Evolutionary conservation across 2,888 invertebrate species (phyloP), one percentile per base, ranked within the genome.

Genomic region (Eurytoma californica): DNA sequence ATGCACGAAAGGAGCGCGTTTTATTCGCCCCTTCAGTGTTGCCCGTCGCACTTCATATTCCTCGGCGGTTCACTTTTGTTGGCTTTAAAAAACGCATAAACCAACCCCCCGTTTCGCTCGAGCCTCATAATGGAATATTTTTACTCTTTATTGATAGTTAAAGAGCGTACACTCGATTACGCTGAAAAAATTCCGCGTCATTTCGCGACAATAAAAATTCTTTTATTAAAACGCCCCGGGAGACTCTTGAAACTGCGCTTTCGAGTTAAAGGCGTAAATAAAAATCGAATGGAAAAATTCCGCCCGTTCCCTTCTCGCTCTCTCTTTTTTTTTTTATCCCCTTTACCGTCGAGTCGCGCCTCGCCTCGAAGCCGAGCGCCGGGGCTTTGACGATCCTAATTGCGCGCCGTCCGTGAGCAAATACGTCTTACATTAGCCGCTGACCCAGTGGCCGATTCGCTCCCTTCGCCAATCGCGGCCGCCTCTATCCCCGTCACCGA

Each of bases 91-190:
- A 60, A 60, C n/a, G n/a, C 51, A 49, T 65, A 66, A 74, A 74
- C 58, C 53, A 60, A 51, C 60, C 9, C 39, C 39, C 39, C 39
- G 9, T 39, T 39, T 39, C 39, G 7, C 39, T 51, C 51, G 67
- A 67, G 60, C 67, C 28, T 74, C 60, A 67, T 67, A 67, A 74
- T 74, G 74, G 67, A 74, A 67, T 74, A 74, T 74, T 30, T 74
- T 74, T 30, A 53, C 60, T n/a, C 67, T 74, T 74, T 74, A 74
- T 74, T 67, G 74, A 74, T 74, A 74, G 74, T 67, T 74, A 74
- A 58, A 74, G 58, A 55, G 72, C 72, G 72, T 72, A 65, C 24
- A 72, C 61, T 63, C 61, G 63, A 72, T 72, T 72, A 72, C 61
- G 72, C 18, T 63, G 30, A 63, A 61, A 72, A 63, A 72, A 30